A percentile compares a stretch with the other conserved stretches of the same genome.
Evolutionary conservation across 1,140 invertebrate species (phyloP).

Genomic region (Ctenoplectra terminalis): DNA sequence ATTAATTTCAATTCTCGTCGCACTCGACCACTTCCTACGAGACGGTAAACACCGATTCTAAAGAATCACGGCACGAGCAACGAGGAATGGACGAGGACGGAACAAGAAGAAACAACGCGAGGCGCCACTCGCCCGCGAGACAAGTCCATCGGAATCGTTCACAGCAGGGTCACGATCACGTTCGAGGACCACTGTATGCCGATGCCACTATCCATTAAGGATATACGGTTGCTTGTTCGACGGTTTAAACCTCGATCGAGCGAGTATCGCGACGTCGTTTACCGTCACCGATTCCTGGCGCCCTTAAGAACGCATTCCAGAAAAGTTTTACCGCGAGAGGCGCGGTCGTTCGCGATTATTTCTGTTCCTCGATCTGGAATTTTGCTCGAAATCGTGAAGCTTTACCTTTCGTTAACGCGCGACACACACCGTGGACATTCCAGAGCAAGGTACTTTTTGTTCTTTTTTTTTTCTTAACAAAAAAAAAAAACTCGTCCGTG

Average conservation of each 20-base stretch:
- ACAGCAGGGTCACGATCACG: constrained; percentile 52
- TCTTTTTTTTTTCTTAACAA: neutral
- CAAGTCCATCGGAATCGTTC: constrained; percentile 57
- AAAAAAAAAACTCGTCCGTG: neutral
- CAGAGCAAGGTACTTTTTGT: neutral
- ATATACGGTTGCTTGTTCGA: constrained; percentile 16
- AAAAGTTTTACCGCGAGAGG: neutral
- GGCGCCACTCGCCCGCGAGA: constrained; percentile 51
- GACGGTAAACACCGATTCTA: constrained; percentile 40
- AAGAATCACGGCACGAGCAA: constrained; percentile 52
- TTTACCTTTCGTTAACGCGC: constrained; percentile 17
- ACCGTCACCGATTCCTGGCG: neutral
- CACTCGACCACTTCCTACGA: constrained; percentile 58
- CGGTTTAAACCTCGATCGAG: constrained; percentile 8
- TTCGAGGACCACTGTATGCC: constrained; percentile 6
- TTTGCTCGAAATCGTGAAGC: neutral
- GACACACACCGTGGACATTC: constrained; percentile 1
- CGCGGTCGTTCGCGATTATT: constrained; percentile 6
- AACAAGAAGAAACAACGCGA: constrained; percentile 21
- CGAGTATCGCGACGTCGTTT: neutral
- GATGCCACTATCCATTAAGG: constrained; percentile 56
- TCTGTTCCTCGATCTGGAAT: constrained; percentile 8
- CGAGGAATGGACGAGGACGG: neutral
- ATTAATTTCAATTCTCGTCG: constrained; percentile 71
- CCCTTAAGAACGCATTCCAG: neutral